Evolutionary conservation across 2,888 invertebrate species (phyloP), one percentile per base, ranked within the genome.

Genomic region (Epicampocera succincta): DNA sequence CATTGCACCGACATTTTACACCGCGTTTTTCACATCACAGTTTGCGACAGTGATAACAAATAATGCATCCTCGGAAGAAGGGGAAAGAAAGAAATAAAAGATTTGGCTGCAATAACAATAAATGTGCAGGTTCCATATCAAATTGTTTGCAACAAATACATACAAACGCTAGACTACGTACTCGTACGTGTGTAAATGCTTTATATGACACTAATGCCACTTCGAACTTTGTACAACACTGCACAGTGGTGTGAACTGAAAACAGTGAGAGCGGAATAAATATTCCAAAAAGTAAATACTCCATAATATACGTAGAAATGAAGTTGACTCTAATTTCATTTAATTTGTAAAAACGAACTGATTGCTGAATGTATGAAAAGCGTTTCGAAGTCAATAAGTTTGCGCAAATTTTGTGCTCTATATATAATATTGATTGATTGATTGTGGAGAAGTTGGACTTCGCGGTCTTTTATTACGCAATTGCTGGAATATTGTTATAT

Each of bases 101-200:
- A 68, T 29, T 29, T 29, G 3, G 29, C 29, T 29, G 6, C 29
- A 3, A 75, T 68, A 68, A 58, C 48, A 68, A 73, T 42, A 66
- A 76, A 76, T 76, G 76, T 81, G 81, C 81, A 81, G 81, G 81
- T 81, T 77, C 81, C 76, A 81, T 77, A 80, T 72, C 80, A 80
- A 80, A 80, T 80, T 80, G 76, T 80, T 76, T 78, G 63, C 50
- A 65, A 72, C 73, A 61, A 66, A 80, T 46, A 73, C 56, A 60
- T 66, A 73, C 48, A 52, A 60, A 79, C 52, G 60, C 60, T 61
- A 61, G 54, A 50, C 17, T 73, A 73, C 46, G 50, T 78, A 60
- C n/a, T n/a, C n/a, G n/a, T n/a, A n/a, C n/a, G n/a, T n/a, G n/a
- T 13, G 11, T 40, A 60, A 42, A 19, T 25, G 19, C 19, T 38